Evolutionary conservation across 1,140 invertebrate genomes (phyloP).

Genomic region (Thaumetopoea pityocampa): DNA sequence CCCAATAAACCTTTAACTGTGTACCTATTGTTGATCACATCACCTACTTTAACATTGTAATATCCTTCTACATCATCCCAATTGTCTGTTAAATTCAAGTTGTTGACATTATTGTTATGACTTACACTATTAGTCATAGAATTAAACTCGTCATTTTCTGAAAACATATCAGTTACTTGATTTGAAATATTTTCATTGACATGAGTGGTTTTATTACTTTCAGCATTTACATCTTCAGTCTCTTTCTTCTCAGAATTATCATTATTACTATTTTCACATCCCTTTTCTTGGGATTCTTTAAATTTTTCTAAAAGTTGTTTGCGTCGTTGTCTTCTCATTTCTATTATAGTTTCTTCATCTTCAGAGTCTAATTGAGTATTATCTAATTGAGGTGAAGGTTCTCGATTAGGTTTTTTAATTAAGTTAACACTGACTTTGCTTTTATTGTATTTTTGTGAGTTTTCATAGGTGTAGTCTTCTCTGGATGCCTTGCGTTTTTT

Average conservation of each 20-base stretch:
- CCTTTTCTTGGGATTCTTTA: conserved; percentile 26
- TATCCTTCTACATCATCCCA: conserved; percentile 99
- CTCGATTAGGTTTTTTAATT: conserved; percentile 22
- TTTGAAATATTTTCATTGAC: conserved; percentile 14
- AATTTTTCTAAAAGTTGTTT: conserved; percentile 90
- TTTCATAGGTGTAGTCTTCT: conserved; percentile 11
- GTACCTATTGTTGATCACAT: conserved; percentile 93
- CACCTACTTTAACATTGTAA: conserved; percentile 95
- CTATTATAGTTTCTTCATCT: conserved; percentile 95
- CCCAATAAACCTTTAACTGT: conserved; percentile 97
- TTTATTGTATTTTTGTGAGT: conserved; percentile 15
- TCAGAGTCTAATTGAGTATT: conserved; percentile 75
- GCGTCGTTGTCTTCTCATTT: conserved; percentile 89
- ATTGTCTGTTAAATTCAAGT: conserved; percentile 94
- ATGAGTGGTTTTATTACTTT: not conserved
- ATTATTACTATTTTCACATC: conserved; percentile 8
- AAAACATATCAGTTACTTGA: conserved; percentile 62
- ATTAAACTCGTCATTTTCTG: conserved; percentile 57
- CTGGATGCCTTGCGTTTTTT: conserved; percentile 7
- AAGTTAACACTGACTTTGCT: conserved; percentile 19
- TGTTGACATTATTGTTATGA: conserved; percentile 83
- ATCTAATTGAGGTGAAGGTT: conserved; percentile 38
- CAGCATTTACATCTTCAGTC: not conserved
- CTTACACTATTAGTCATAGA: conserved; percentile 81
- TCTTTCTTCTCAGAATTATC: not conserved